Conservation (phyloP, 2,888 invertebrate species). For the Philopedon plagiatum region DNA sequence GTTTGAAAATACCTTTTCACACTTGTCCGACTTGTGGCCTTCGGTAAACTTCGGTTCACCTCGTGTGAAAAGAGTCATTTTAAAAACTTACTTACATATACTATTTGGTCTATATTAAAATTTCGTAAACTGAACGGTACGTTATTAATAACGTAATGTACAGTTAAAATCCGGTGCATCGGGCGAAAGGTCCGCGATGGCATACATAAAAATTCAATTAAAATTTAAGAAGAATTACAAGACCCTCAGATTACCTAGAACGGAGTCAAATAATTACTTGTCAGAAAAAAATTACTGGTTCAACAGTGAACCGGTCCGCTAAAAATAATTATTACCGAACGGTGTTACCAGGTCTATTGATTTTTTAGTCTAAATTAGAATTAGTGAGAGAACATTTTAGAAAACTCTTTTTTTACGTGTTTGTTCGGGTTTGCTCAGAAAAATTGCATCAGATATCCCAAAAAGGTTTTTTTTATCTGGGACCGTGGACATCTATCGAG, state of each 20-base stretch:
- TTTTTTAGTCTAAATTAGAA: neutral
- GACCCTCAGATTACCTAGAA: constrained; percentile 1
- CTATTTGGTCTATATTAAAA: neutral
- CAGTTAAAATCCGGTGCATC: neutral
- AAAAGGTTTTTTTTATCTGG: too few relatives aligned
- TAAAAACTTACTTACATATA: too few relatives aligned
- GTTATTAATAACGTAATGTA: neutral
- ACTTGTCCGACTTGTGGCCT: too few relatives aligned
- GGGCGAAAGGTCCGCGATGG: neutral
- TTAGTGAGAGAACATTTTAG: too few relatives aligned
- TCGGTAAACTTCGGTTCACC: too few relatives aligned
- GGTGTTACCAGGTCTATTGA: neutral
- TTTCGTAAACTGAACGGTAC: neutral
- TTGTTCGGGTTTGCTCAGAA: too few relatives aligned
- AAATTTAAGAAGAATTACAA: neutral
- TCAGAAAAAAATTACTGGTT: constrained; percentile 7
- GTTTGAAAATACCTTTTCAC: too few relatives aligned
- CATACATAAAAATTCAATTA: constrained; percentile 4
- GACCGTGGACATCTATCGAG: too few relatives aligned
- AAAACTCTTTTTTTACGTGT: too few relatives aligned
- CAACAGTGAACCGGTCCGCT: neutral
- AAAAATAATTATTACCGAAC: neutral
- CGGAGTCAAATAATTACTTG: neutral
- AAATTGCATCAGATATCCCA: too few relatives aligned
- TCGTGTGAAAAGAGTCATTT: too few relatives aligned